A percentile compares a stretch with the other conserved stretches of the same genome.
phyloP scores from a whole-genome alignment of 2,113 vertebrate genomes.

The Actenoides hombroni region DNA sequence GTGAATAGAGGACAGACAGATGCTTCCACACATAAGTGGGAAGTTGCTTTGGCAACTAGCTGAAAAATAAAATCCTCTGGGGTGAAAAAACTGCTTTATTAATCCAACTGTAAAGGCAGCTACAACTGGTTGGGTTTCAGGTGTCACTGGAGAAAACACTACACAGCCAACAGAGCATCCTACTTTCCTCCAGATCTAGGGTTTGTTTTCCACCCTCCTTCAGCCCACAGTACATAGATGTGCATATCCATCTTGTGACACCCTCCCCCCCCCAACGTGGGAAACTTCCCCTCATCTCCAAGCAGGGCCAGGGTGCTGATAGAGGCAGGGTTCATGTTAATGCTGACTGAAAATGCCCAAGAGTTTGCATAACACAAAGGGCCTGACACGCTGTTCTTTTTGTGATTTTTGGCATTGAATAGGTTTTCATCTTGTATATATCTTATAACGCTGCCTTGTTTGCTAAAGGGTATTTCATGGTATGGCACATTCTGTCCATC shows the following conservation, averaged over 20 bases:
- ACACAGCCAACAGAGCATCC: background rate
- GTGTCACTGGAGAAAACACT: background rate
- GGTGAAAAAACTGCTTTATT: background rate
- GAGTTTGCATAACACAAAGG: fast-evolving
- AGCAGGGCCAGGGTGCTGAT: background rate
- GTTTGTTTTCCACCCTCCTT: background rate
- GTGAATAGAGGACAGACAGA: conserved; percentile 3
- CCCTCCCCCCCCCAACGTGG: background rate
- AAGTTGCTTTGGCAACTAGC: conserved; percentile 1
- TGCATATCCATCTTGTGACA: fast-evolving
- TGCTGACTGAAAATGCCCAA: background rate
- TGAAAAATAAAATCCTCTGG: background rate
- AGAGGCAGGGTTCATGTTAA: fast-evolving
- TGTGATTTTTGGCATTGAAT: background rate
- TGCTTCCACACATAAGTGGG: background rate
- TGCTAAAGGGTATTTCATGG: background rate
- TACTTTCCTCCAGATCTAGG: background rate
- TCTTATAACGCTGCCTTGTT: background rate
- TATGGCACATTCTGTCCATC: background rate
- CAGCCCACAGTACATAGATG: background rate
- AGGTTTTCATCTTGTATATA: background rate
- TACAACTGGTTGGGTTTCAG: background rate
- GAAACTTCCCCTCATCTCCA: background rate
- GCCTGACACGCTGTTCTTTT: background rate
- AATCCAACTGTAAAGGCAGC: background rate